Evolutionary conservation across 2,797 vertebrate genomes (phyloP), one percentile per base, ranked within the genome.

Genomic region (Kryptopterus vitreolus): DNA sequence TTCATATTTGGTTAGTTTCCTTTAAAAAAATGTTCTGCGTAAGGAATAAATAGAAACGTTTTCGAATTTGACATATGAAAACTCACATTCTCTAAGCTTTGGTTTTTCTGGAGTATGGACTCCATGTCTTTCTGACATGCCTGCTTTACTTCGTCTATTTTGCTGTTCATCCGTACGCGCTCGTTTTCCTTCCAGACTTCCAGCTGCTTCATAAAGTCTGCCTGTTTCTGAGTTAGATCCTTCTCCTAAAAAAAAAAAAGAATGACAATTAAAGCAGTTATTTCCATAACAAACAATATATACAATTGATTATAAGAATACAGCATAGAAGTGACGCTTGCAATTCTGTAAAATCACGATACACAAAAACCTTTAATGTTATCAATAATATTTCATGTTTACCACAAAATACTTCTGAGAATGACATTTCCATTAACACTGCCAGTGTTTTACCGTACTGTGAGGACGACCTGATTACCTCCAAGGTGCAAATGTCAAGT

Each of bases 121-220:
- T 96, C 95, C 88, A 98, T 95, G 81, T 98, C 96, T 81, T 93
- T 94, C 86, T 94, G 94, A 77, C 96, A 96, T 91, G 95, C 95
- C 0, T 95, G 93, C 86, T 95, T 95, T 83, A 95, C 94, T 87
- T 98, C 96, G 75, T 95, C 95, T 82, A 98, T 93, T 90, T 96
- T 95, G 53, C 89, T 87, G 72, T 93, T 92, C 85, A 95, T 90
- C 70, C 92, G 94, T 0, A 94, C 92, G 88, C 94, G 94, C 89
- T 98, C 96, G 76, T 97, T 95, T 0, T 95, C 93, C 87, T 96
- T 98, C 90, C 97, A 98, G 2, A 90, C 93, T 16, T 97, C 93
- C 89, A 98, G 89, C 24, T 94, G 93, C 79, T 93, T 94, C 61
- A 91, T 87, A 87, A 96, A 88, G 50, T 96, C 95, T 76, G 93